These are phyloP conservation scores for Montipora capricornis DNA, from an alignment of 64 coral and sea anemone genomes.

Conservation along the genomic window DNA sequence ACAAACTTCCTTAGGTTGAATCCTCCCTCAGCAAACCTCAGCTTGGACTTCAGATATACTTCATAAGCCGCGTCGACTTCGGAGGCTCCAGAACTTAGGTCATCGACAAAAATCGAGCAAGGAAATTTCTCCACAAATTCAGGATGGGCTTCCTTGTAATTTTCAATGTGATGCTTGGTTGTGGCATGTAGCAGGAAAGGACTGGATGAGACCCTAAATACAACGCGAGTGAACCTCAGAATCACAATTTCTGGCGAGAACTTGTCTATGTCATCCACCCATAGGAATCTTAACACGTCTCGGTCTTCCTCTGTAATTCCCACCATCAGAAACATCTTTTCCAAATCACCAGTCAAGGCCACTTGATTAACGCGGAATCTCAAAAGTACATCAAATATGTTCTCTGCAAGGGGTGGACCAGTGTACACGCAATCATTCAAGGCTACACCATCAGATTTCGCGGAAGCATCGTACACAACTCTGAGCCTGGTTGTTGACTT, in stretches of 20 bases:
- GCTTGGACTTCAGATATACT: conserved; percentile 32
- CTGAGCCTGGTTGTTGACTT: conserved; percentile 59
- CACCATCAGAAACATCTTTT: conserved; percentile 62
- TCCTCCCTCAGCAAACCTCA: conserved; percentile 51
- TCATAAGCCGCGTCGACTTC: conserved; percentile 5
- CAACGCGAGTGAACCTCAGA: conserved; percentile 34
- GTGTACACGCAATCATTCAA: conserved; percentile 64
- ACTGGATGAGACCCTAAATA: conserved; percentile 47
- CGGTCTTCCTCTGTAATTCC: conserved; percentile 16
- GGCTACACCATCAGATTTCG: conserved; percentile 4
- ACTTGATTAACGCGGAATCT: conserved; percentile 36
- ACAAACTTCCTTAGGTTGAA: conserved; percentile 52
- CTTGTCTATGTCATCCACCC: conserved; percentile 40
- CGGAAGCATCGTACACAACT: conserved; percentile 64
- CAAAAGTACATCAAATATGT: conserved; percentile 66
- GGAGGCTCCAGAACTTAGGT: conserved; percentile 19
- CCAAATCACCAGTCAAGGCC: conserved; percentile 36
- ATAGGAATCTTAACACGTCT: conserved; percentile 56
- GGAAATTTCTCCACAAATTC: conserved; percentile 22
- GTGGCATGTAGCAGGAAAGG: conserved; percentile 55
- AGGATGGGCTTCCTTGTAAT: neutral
- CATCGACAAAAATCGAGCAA: conserved; percentile 37
- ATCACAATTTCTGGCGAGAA: conserved; percentile 27
- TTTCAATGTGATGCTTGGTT: conserved; percentile 50
- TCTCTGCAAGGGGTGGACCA: conserved; percentile 29